Evolutionary conservation across 2,888 invertebrate species (phyloP), one percentile per base, ranked within the genome.

Genomic region (Cephalotes varians): DNA sequence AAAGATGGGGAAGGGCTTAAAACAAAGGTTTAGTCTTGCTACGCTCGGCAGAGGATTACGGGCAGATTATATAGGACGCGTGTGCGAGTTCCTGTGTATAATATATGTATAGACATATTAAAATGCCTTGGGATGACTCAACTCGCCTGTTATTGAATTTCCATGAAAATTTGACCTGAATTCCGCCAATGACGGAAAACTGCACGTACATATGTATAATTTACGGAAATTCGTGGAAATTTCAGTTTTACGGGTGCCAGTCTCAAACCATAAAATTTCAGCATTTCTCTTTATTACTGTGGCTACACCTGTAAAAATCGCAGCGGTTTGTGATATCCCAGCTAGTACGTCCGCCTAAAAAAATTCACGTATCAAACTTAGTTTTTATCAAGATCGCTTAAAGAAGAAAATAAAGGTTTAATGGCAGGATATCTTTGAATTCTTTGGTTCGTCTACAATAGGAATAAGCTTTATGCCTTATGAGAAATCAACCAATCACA

Each of bases 251-350:
- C 73, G 82, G 51, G 56, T 25, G 21, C 28, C 12, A 47, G 51
- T 51, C 25, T 51, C 37, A 25, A 72, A 54, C n/a, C 60, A 58
- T 86, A 86, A 86, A 86, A 81, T 83, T 86, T 82, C 80, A 86
- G 18, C 51, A 31, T 62, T 65, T 34, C 34, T 37, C 18, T 86
- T 82, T 86, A 86, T 83, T 82, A 76, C 69, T 37, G 74, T 44
- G 51, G 72, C 64, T 34, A 80, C 82, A 82, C 37, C 34, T 21
- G 34, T 67, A 2, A 34, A 65, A 31, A n/a, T 21, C 34, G 18
- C n/a, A 25, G 44, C n/a, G 40, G 44, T 76, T 77, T 74, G 65
- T 12, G 67, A 65, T 7, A 31, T 7, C 31, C 37, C 25, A 56
- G 34, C 10, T 25, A 31, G 31, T 64, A 65, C 15, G 18, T 21